These are phyloP conservation scores for Tyrophagus putrescentiae DNA, from an alignment of 1,140 invertebrate species.

Conservation along the genomic window DNA sequence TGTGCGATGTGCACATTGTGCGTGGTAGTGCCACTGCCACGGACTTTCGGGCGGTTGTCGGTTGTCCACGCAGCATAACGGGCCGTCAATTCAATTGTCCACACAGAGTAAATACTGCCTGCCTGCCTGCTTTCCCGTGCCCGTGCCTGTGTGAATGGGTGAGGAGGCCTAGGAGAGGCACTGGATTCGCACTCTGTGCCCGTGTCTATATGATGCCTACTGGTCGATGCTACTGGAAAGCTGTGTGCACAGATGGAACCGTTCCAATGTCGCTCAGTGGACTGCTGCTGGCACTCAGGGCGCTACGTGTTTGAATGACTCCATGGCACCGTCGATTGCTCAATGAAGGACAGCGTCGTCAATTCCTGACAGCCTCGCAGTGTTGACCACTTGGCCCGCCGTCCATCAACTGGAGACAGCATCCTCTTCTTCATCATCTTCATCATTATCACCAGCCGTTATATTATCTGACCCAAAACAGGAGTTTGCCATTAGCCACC, in stretches of 20 bases:
- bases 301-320: background rate
- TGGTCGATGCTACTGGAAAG: background rate
- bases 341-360: slow-evolving; percentile 1
- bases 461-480: too few species aligned
- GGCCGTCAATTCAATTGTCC: too few species aligned
- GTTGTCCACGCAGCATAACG: too few species aligned
- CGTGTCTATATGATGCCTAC: too few species aligned
- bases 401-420: background rate
- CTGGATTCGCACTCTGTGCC: too few species aligned
- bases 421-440: background rate
- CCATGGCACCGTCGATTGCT: background rate
- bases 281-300: background rate
- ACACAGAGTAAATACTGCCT: too few species aligned
- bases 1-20: too few species aligned
- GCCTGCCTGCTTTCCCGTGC: too few species aligned
- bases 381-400: background rate
- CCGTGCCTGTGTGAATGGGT: too few species aligned
- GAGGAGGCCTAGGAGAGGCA: background rate
- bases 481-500: too few species aligned
- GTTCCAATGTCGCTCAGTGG: background rate
- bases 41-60: too few species aligned
- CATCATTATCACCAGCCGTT: background rate
- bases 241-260: background rate
- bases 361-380: background rate
- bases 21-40: too few species aligned